Conservation (phyloP, 2,113 vertebrate genomes). For the Chaenogobius annularis region DNA sequence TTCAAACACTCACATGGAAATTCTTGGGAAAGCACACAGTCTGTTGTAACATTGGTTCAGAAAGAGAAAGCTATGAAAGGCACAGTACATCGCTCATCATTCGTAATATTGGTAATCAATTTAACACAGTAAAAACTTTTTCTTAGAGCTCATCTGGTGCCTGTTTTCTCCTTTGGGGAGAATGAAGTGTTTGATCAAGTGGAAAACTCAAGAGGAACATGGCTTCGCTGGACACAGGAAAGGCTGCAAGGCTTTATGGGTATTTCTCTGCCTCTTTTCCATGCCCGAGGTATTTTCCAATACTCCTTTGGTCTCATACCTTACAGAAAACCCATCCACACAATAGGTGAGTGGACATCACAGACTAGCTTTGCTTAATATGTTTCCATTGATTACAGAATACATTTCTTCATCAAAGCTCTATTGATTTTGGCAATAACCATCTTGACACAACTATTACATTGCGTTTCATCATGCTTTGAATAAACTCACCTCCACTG, state of each 20-base stretch:
- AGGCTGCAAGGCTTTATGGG: slow-evolving; percentile 85
- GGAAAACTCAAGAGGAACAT: slow-evolving; percentile 81
- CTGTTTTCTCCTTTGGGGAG: slow-evolving; percentile 92
- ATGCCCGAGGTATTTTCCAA: slow-evolving; percentile 91
- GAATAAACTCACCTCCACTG: neutral
- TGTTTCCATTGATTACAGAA: neutral
- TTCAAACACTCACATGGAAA: slow-evolving; percentile 23
- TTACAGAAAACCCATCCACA: slow-evolving; percentile 85
- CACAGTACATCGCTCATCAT: neutral
- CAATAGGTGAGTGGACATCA: slow-evolving; percentile 82
- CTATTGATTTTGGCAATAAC: slow-evolving; percentile 21
- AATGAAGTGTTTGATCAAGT: slow-evolving; percentile 90
- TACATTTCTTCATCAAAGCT: neutral
- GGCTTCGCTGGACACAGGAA: slow-evolving; percentile 81
- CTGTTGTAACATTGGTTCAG: slow-evolving; percentile 3
- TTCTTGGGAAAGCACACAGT: slow-evolving; percentile 28
- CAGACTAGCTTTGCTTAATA: neutral
- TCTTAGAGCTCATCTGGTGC: slow-evolving; percentile 82
- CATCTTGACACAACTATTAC: neutral
- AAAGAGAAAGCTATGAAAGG: neutral
- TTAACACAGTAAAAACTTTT: neutral
- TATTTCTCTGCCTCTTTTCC: slow-evolving; percentile 88
- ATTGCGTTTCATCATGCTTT: neutral
- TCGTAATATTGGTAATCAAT: neutral
- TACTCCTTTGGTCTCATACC: slow-evolving; percentile 91